Evolutionary conservation across 92 coral and sea anemone species (phyloP).

Genomic region (Meandrina meandrites): DNA sequence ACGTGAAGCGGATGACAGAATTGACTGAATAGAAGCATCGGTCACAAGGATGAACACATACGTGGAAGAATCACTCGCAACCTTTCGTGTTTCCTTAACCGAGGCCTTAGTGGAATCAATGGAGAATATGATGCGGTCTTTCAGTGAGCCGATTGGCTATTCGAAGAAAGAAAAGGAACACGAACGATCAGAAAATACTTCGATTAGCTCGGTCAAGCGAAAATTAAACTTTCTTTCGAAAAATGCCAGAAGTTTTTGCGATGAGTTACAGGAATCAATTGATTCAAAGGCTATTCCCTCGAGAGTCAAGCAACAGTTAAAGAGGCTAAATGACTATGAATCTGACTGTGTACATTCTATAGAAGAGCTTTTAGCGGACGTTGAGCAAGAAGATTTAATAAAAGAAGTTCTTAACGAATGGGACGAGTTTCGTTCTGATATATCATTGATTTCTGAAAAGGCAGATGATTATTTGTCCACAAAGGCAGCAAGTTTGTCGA

Average conservation of each 20-base stretch:
- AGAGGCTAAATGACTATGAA: too few relatives aligned
- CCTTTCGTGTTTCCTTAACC: background rate
- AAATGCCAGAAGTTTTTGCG: background rate
- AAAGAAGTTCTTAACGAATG: background rate
- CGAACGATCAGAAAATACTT: too few relatives aligned
- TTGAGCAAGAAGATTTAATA: too few relatives aligned
- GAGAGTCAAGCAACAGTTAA: too few relatives aligned
- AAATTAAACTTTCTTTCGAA: background rate
- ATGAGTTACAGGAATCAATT: too few relatives aligned
- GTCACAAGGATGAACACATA: background rate
- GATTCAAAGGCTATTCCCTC: too few relatives aligned
- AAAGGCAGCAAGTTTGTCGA: background rate
- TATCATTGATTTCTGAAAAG: background rate
- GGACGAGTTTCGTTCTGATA: background rate
- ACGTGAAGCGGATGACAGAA: background rate
- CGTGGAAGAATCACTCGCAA: background rate
- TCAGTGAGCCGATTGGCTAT: background rate
- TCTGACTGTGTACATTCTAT: too few relatives aligned
- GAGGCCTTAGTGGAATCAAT: background rate
- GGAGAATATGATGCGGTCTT: constrained; percentile 1
- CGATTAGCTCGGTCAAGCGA: too few relatives aligned
- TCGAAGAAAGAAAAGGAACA: too few relatives aligned
- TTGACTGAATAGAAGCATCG: background rate
- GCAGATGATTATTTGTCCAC: background rate
- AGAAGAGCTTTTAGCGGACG: too few relatives aligned